Evolutionary conservation across 2,797 vertebrate genomes (phyloP).

Genomic region (Eulemur mongoz): DNA sequence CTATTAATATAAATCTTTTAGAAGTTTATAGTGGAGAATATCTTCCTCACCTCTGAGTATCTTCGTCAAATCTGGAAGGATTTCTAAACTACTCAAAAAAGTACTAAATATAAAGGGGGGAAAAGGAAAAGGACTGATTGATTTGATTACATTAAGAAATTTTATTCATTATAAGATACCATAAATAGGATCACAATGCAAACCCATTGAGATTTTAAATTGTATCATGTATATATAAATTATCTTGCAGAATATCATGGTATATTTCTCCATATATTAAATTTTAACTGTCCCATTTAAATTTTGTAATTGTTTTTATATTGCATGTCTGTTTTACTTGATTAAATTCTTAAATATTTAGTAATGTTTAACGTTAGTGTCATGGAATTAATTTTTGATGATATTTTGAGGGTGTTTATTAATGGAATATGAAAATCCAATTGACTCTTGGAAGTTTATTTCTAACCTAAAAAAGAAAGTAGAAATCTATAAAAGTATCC

Average conservation of each 20-base stretch:
- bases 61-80: background rate
- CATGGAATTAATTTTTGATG: background rate
- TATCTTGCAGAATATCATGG: background rate
- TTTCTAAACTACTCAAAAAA: background rate
- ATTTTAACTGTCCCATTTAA: constrained; percentile 23
- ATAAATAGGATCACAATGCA: background rate
- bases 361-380: background rate
- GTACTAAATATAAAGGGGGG: background rate
- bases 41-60: constrained; percentile 1
- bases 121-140: background rate
- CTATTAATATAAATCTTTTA: background rate
- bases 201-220: background rate
- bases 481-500: background rate
- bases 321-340: background rate
- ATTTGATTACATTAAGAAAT: constrained; percentile 22
- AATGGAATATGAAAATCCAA: background rate
- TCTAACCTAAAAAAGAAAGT: constrained; percentile 18
- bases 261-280: background rate
- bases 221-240: background rate
- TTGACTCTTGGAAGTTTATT: constrained; percentile 30
- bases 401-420: constrained; percentile 15
- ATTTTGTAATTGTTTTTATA: constrained; percentile 17
- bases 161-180: background rate
- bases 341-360: background rate
- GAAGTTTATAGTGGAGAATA: background rate